These are phyloP conservation scores for Sinocyclocheilus maitianheensis DNA, from an alignment of 2,113 vertebrate species.

Conservation along the genomic window DNA sequence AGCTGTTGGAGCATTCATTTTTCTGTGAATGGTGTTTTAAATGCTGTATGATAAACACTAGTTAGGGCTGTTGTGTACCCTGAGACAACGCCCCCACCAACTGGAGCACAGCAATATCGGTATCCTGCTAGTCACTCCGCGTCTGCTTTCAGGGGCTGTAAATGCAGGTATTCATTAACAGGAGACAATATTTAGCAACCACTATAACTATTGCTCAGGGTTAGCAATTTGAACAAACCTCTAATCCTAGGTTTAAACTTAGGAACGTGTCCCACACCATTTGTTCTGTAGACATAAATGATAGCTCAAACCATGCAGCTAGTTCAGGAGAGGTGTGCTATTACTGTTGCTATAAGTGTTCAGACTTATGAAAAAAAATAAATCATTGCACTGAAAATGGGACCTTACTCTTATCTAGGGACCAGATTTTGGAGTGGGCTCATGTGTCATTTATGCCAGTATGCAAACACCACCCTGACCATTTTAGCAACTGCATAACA, in stretches of 20 bases:
- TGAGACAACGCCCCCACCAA: background rate
- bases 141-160: slow-evolving; percentile 10
- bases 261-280: background rate
- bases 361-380: background rate
- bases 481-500: background rate
- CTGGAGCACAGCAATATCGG: slow-evolving; percentile 5
- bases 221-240: slow-evolving; percentile 10
- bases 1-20: background rate
- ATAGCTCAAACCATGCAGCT: slow-evolving; percentile 3
- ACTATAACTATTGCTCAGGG: slow-evolving; percentile 3
- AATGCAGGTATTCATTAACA: background rate
- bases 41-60: background rate
- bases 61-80: slow-evolving; percentile 25
- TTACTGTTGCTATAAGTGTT: slow-evolving; percentile 15
- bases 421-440: background rate
- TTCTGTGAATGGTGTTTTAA: background rate
- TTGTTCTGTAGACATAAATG: slow-evolving; percentile 10
- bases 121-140: background rate
- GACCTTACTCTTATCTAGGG: background rate
- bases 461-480: background rate
- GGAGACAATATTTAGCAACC: background rate
- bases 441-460: background rate
- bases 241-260: slow-evolving; percentile 14
- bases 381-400: background rate
- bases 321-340: background rate